Percentiles rank a stretch among this genome's conserved stretches.
phyloP scores from a whole-genome alignment of 2,888 invertebrate species.

The Linnaemya vulpina region DNA sequence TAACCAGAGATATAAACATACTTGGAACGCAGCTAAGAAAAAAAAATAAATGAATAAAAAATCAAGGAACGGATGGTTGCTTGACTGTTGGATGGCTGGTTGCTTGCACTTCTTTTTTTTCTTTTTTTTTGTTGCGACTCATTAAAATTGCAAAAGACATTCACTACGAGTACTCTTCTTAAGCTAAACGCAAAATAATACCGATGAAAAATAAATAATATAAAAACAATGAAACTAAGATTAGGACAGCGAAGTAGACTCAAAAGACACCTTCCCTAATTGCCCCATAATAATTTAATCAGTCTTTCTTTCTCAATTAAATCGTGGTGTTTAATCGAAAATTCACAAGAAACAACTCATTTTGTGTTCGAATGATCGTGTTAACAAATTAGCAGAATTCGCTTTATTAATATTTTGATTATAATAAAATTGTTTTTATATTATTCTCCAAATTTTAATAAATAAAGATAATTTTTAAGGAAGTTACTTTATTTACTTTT shows the following conservation, averaged over 20 bases:
- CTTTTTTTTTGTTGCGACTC: slow-evolving; percentile 54
- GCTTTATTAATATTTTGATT: too few relatives aligned
- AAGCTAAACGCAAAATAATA: slow-evolving; percentile 57
- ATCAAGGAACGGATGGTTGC: slow-evolving; percentile 45
- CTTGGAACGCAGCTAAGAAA: neutral
- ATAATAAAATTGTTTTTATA: too few relatives aligned
- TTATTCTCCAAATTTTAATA: too few relatives aligned
- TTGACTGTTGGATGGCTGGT: slow-evolving; percentile 45
- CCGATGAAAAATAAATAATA: neutral
- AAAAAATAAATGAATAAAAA: too few relatives aligned
- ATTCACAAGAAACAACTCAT: too few relatives aligned
- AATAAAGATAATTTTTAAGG: too few relatives aligned
- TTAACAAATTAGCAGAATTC: too few relatives aligned
- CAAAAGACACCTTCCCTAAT: slow-evolving; percentile 27
- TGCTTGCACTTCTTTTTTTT: slow-evolving; percentile 29
- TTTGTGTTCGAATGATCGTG: too few relatives aligned
- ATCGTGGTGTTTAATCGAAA: too few relatives aligned
- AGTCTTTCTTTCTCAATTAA: too few relatives aligned
- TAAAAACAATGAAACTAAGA: slow-evolving; percentile 1
- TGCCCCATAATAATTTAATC: neutral
- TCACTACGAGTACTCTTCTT: slow-evolving; percentile 58
- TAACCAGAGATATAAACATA: slow-evolving; percentile 32
- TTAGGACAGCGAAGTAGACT: neutral
- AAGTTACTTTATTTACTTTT: too few relatives aligned
- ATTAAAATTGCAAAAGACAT: slow-evolving; percentile 72